Conservation (phyloP, 2,797 vertebrate species). For the Esox lucius region DNA sequence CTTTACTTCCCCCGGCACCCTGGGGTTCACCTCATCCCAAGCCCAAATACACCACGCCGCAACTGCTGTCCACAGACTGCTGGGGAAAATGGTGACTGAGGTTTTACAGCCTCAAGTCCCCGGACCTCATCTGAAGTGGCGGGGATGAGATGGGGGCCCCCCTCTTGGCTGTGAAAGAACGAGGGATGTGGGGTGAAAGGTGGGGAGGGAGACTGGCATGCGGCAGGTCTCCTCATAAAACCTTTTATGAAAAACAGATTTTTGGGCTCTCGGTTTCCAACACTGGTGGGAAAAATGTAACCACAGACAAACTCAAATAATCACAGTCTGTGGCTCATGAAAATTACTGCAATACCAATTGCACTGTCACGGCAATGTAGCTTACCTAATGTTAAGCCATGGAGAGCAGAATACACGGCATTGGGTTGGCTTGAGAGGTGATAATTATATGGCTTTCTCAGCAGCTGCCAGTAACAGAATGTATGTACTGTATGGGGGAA, state of each 20-base stretch:
- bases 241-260: background rate
- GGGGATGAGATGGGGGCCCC: background rate
- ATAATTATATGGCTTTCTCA: slow-evolving; percentile 14
- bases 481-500: background rate
- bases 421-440: slow-evolving; percentile 16
- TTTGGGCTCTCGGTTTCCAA: background rate
- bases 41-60: background rate
- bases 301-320: slow-evolving; percentile 38
- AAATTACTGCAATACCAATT: slow-evolving; percentile 18
- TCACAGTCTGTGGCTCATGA: slow-evolving; percentile 14
- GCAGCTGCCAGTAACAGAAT: slow-evolving; percentile 8
- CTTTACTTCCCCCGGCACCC: slow-evolving; percentile 8
- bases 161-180: background rate
- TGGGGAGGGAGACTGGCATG: slow-evolving; percentile 1
- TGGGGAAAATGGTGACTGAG: background rate
- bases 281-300: background rate
- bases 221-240: slow-evolving; percentile 1
- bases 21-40: slow-evolving; percentile 1
- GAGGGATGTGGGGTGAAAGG: background rate
- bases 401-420: background rate
- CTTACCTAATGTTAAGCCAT: background rate
- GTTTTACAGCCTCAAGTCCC: too few relatives aligned
- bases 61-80: background rate
- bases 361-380: slow-evolving; percentile 7
- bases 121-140: too few relatives aligned